Evolutionary conservation across 2,797 vertebrate species (phyloP).

Genomic region (Hipposideros larvatus): DNA sequence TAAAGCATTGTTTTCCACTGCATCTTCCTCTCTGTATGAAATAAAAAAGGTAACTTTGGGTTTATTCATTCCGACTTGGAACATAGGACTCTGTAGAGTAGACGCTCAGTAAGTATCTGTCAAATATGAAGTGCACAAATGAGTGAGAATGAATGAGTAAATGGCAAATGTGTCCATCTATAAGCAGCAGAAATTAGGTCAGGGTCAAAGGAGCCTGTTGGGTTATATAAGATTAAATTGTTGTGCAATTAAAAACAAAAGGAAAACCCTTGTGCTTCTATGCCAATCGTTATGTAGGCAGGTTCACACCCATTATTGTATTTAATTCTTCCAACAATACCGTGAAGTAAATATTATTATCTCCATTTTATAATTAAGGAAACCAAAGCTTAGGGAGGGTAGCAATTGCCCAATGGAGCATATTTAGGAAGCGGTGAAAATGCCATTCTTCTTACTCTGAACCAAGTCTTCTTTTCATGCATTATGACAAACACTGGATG

Average conservation of each 20-base stretch:
- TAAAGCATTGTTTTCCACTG: constrained; percentile 47
- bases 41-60: constrained; percentile 6
- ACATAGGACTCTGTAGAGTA: background rate
- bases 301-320: constrained; percentile 74
- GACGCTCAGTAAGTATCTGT: background rate
- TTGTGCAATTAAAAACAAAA: constrained; percentile 69
- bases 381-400: constrained; percentile 28
- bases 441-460: background rate
- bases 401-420: constrained; percentile 2
- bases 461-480: background rate
- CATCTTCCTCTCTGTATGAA: constrained; percentile 40
- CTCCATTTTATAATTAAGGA: constrained; percentile 66
- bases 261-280: background rate
- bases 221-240: constrained; percentile 26
- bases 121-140: background rate
- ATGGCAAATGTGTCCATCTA: background rate
- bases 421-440: constrained; percentile 40
- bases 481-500: background rate
- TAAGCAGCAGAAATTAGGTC: constrained; percentile 55
- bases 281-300: constrained; percentile 51
- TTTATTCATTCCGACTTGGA: background rate
- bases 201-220: constrained; percentile 41
- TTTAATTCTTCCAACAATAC: constrained; percentile 56
- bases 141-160: background rate
- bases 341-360: constrained; percentile 71